These are phyloP conservation scores for Drosophila nasuta DNA, from an alignment of 1,140 invertebrate species.

Conservation along the genomic window DNA sequence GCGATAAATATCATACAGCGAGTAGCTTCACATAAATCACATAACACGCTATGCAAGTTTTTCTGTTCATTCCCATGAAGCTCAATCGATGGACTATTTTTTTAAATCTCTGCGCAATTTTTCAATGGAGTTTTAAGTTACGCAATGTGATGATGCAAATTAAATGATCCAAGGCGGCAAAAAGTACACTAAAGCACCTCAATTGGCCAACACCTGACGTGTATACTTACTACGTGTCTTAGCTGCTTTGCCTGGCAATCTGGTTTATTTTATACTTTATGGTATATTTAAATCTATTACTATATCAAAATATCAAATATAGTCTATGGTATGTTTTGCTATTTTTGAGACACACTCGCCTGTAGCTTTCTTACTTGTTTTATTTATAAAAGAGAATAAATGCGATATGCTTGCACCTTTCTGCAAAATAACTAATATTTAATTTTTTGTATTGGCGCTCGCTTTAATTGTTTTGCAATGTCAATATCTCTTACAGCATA, in stretches of 20 bases:
- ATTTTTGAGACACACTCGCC: too few species aligned
- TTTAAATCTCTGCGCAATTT: neutral
- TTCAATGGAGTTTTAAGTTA: neutral
- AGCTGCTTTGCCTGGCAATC: too few species aligned
- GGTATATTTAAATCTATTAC: too few species aligned
- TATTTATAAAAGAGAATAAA: too few species aligned
- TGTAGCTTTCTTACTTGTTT: too few species aligned
- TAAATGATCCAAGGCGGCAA: neutral
- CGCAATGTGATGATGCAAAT: neutral
- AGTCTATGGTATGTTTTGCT: too few species aligned
- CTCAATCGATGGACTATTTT: conserved; percentile 11
- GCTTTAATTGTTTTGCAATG: neutral
- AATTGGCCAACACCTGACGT: neutral
- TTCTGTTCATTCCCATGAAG: neutral
- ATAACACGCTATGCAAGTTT: conserved; percentile 14
- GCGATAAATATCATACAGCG: conserved; percentile 61
- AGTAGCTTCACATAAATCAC: conserved; percentile 32
- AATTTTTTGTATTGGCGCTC: neutral
- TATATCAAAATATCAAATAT: too few species aligned
- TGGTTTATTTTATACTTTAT: too few species aligned
- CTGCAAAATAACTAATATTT: neutral
- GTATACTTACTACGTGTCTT: too few species aligned
- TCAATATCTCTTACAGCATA: neutral
- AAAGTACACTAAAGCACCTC: neutral
- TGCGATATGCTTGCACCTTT: too few species aligned